Percentiles rank a stretch among this genome's conserved stretches.
phyloP scores from a whole-genome alignment of 1,140 invertebrate species.

The Spodoptera litura region DNA sequence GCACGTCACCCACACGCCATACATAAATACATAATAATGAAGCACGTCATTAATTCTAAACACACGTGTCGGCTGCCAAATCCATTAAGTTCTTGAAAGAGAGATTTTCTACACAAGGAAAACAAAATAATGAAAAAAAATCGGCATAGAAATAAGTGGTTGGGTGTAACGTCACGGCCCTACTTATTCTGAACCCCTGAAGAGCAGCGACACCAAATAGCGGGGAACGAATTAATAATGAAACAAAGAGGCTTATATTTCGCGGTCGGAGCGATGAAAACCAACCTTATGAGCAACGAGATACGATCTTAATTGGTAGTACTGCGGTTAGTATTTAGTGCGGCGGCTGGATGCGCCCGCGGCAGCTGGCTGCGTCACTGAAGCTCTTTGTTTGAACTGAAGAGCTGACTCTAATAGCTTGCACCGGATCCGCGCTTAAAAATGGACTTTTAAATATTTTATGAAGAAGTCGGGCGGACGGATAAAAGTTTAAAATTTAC shows the following conservation, averaged over 20 bases:
- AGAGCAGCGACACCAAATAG: conserved; percentile 83
- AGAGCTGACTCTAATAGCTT: conserved; percentile 84
- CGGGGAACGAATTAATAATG: conserved; percentile 79
- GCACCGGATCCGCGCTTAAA: conserved; percentile 82
- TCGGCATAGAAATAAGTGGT: conserved; percentile 54
- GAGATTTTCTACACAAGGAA: conserved; percentile 47
- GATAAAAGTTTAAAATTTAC: conserved; percentile 59
- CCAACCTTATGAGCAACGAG: conserved; percentile 65
- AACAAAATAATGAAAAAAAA: conserved; percentile 61
- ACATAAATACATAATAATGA: conserved; percentile 20
- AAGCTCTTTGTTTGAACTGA: conserved; percentile 83
- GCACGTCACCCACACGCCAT: neutral
- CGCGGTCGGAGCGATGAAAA: conserved; percentile 57
- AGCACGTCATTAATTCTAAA: conserved; percentile 1
- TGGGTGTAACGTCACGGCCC: conserved; percentile 65
- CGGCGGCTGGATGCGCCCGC: conserved; percentile 64
- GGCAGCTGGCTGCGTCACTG: conserved; percentile 76
- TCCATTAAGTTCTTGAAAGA: conserved; percentile 24
- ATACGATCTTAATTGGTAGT: conserved; percentile 76
- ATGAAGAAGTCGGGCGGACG: conserved; percentile 67
- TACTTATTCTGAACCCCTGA: conserved; percentile 72
- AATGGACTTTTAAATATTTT: conserved; percentile 84
- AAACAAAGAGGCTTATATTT: conserved; percentile 76
- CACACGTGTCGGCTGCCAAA: conserved; percentile 11
- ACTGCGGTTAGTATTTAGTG: conserved; percentile 66